A percentile compares a stretch with the other conserved stretches of the same genome.
phyloP scores from a whole-genome alignment of 2,888 invertebrate genomes.

The Dasypogon diadema region DNA sequence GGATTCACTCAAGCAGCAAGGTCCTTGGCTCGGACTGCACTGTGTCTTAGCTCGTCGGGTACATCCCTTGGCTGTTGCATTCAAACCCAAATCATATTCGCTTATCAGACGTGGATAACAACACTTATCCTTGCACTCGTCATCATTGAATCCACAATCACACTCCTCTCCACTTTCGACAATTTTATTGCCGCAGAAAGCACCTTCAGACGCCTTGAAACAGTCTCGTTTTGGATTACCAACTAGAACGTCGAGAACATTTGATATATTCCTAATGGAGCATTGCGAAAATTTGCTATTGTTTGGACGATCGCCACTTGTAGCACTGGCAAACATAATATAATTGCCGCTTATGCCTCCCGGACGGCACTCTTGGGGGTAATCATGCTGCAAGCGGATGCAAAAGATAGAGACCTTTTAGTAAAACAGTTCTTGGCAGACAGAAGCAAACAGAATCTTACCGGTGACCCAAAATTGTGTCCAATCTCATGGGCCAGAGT shows the following conservation, averaged over 20 bases:
- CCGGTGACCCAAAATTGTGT: constrained; percentile 98
- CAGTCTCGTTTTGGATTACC: constrained; percentile 94
- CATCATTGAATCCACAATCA: constrained; percentile 94
- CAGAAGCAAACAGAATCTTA: no score
- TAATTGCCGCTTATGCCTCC: constrained; percentile 95
- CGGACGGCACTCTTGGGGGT: constrained; percentile 89
- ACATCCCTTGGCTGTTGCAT: constrained; percentile 83
- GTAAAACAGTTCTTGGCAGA: background rate
- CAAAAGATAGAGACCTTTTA: background rate
- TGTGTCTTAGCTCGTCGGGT: constrained; percentile 81
- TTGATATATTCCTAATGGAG: constrained; percentile 94
- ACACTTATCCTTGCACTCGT: constrained; percentile 92
- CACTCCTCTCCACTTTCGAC: constrained; percentile 98
- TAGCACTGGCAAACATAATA: constrained; percentile 99
- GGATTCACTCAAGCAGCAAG: constrained; percentile 86
- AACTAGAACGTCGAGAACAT: constrained; percentile 91
- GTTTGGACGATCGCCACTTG: constrained; percentile 96
- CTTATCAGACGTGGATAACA: constrained; percentile 90
- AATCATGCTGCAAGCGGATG: constrained; percentile 82
- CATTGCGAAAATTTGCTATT: constrained; percentile 98
- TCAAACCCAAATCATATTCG: constrained; percentile 76
- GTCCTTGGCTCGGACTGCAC: constrained; percentile 95
- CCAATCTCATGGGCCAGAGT: constrained; percentile 99
- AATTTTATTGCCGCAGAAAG: constrained; percentile 99
- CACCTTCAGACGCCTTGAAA: constrained; percentile 89